Conservation (phyloP, 2,888 invertebrate species). For the Brachypterus glaber region DNA sequence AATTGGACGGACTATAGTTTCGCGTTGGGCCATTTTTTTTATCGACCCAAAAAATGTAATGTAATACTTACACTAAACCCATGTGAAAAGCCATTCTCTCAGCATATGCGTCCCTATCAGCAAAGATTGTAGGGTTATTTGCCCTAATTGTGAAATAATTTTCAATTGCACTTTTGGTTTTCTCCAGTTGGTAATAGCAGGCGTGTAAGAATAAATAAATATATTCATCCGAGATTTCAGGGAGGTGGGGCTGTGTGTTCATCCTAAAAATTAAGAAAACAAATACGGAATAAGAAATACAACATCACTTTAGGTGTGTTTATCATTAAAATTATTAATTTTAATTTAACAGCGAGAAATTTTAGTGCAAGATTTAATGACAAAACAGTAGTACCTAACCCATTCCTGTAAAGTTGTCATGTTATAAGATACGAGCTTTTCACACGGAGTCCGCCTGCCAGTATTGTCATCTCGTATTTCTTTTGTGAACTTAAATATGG, state of each 20-base stretch:
- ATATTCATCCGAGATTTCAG: slow-evolving; percentile 53
- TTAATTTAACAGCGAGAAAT: too few species aligned
- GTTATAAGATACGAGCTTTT: too few species aligned
- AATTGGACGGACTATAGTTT: background rate
- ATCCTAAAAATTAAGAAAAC: slow-evolving; percentile 44
- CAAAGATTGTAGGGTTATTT: slow-evolving; percentile 50
- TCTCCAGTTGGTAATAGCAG: slow-evolving; percentile 41
- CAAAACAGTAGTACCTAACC: too few species aligned
- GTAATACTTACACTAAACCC: slow-evolving; percentile 50
- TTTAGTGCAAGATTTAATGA: too few species aligned
- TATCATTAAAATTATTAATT: too few species aligned
- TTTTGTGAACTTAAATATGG: too few species aligned
- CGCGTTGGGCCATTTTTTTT: background rate
- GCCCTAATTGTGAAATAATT: slow-evolving; percentile 49
- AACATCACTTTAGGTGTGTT: too few species aligned
- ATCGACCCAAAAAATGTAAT: background rate
- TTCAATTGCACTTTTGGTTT: slow-evolving; percentile 43
- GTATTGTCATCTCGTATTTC: too few species aligned
- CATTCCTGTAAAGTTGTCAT: too few species aligned
- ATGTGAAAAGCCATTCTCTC: slow-evolving; percentile 46
- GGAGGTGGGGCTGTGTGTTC: slow-evolving; percentile 50
- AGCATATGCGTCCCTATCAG: slow-evolving; percentile 46
- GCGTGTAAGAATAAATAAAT: slow-evolving; percentile 56
- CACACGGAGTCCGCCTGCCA: too few species aligned
- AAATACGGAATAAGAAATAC: too few species aligned